These are phyloP conservation scores for Rhinopomastus cyanomelas DNA, from an alignment of 2,113 vertebrate species.

Conservation along the genomic window DNA sequence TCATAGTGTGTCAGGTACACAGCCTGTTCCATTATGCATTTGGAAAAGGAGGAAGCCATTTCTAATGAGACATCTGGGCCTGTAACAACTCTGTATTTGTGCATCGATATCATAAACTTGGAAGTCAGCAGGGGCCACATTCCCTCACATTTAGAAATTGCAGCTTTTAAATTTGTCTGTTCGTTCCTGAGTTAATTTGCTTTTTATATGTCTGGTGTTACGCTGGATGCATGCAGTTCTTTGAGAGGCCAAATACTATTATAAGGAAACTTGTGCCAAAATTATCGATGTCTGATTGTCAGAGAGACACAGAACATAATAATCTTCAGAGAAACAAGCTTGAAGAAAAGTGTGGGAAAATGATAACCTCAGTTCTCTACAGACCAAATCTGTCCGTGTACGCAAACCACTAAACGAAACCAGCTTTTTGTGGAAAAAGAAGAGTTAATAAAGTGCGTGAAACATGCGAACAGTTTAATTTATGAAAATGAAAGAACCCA, in stretches of 20 bases:
- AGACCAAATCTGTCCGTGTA: slow-evolving; percentile 50
- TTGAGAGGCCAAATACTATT: slow-evolving; percentile 17
- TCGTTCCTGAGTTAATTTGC: not conserved
- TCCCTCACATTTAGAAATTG: not conserved
- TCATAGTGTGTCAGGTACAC: not conserved
- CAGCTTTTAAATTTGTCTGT: not conserved
- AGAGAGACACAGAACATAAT: not conserved
- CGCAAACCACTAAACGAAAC: slow-evolving; percentile 68
- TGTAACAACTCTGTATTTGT: not conserved
- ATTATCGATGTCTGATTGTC: slow-evolving; percentile 51
- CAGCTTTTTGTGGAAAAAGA: slow-evolving; percentile 15
- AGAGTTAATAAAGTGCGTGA: not conserved
- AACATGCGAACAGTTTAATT: not conserved
- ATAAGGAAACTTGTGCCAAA: slow-evolving; percentile 44
- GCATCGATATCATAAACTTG: not conserved
- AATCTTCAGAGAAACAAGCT: slow-evolving; percentile 25
- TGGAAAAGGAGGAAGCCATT: not conserved
- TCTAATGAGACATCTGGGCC: not conserved
- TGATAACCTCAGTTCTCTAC: not conserved
- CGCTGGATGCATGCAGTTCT: not conserved
- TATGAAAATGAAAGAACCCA: not conserved
- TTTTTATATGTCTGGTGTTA: not conserved
- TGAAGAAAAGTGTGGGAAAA: slow-evolving; percentile 27
- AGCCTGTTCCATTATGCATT: not conserved
- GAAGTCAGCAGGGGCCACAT: not conserved